Base-by-base conservation (phyloP, 2,888 invertebrate genomes). In the Rhagonycha fulva region DNA sequence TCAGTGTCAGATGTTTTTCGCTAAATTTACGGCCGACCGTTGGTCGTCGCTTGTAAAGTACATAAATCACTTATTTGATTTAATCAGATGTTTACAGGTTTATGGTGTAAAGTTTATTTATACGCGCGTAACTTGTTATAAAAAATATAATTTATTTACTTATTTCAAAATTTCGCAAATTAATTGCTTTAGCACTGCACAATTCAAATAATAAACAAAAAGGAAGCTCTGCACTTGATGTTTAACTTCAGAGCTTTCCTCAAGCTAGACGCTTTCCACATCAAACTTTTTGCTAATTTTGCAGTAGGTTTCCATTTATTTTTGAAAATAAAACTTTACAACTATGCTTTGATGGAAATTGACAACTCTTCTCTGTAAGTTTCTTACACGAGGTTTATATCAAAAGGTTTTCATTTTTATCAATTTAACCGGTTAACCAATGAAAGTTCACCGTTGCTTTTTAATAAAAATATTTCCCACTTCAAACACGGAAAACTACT, bases 11-110 rank as follows among this genome's bases (percentile, higher is more conserved):
- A 86, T 84, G 85, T 82, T 81, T 81, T 72, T 78, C 80, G 81
- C 82, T 82, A 84, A 84, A 86, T 86, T 86, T 86, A 85, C 85
- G 85, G 84, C 84, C 84, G 82, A 80, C 82, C 84, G 82, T 81
- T 83, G 84, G 83, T 83, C 82, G 82, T 82, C 81, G 78, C 76
- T 76, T 70, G 75, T 63, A 71, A 70, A 72, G 68, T 63, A 78
- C 78, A 81, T 81, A 80, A 81, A 81, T 81, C 80, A 81, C 78
- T 61, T 63, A 32, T 71, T 68, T 75, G 71, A 71, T 71, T 75
- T 75, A 67, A 71, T 75, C 68, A 67, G 66, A 71, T 74, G 70
- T 71, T 74, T 70, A 71, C 74, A 67, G 71, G 69, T 69, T 63
- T 60, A 66, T 70, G 74, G 60, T 68, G 63, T 24, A 66, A 66